Base-by-base conservation (phyloP, 2,888 invertebrate species). In the Podotricha telesiphe region DNA sequence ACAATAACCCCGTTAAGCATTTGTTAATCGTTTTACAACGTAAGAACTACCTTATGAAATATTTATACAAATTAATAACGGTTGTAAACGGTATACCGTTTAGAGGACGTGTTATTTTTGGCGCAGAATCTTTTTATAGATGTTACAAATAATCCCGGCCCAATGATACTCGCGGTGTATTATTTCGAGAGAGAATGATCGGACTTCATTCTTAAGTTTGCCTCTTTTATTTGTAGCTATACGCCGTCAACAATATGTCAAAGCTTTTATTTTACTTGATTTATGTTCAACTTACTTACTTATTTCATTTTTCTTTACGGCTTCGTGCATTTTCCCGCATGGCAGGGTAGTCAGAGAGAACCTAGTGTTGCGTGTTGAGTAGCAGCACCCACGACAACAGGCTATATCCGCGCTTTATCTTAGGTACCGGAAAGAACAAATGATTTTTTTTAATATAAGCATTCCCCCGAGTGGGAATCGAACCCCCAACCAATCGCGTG, bases 31-130 rank as follows among this genome's bases (percentile, higher is more conserved):
- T 61, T 68, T 67, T 59, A 70, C 58, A 22, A 22, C 20, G 51
- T 51, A 66, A 69, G 56, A 65, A 69, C 65, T 56, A 42, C 53
- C 51, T 74, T 67, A 67, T 61, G 67, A 69, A 71, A 72, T 71
- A 63, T 74, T 74, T 71, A 67, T 65, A 67, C 68, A 65, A 72
- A 73, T 73, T 68, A 75, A 73, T 72, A 74, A 67, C 69, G 34
- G 67, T 69, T 74, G 68, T 74, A 73, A 73, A 71, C 63, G 53
- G 48, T 67, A 70, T 58, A 64, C 69, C 65, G 70, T 69, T 71
- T 71, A 71, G 67, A 73, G 71, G 75, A 71, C 72, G 72, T 34
- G 68, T 55, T 75, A 73, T 75, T 74, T 72, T 73, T 65, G 72
- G 68, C 62, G 68, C 65, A 17, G 19, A 22, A 50, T 40, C 71